Percentiles rank a stretch among this genome's conserved stretches.
These are phyloP conservation scores for Diogma glabrata DNA, from an alignment of 2,888 invertebrate genomes.

Conservation along the genomic window DNA sequence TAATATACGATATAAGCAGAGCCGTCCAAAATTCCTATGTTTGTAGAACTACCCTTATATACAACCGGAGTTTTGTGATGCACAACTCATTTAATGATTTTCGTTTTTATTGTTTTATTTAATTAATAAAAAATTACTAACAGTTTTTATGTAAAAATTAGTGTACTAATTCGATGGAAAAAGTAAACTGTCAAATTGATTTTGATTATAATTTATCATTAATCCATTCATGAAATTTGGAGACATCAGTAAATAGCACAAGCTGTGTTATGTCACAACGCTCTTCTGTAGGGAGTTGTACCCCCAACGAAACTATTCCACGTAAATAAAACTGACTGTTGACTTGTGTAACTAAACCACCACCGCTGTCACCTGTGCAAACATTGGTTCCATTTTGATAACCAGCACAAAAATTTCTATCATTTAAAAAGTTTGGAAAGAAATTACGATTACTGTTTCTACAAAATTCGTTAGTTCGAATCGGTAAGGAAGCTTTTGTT, in stretches of 20 bases:
- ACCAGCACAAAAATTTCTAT: constrained; percentile 18
- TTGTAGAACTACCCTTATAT: no score
- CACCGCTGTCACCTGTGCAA: constrained; percentile 43
- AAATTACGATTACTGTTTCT: constrained; percentile 19
- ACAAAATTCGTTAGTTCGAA: constrained; percentile 27
- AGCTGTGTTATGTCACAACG: constrained; percentile 38
- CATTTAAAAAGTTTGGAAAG: constrained; percentile 15
- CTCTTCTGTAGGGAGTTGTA: constrained; percentile 20
- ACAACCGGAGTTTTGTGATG: no score
- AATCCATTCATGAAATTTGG: constrained; percentile 30
- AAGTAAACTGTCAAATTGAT: no score
- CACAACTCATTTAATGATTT: no score
- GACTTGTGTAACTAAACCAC: constrained; percentile 33
- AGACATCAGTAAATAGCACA: constrained; percentile 38
- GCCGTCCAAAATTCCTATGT: no score
- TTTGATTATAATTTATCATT: no score
- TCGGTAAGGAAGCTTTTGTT: constrained; percentile 26
- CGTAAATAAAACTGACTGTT: constrained; percentile 14
- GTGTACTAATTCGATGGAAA: no score
- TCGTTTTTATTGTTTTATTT: no score
- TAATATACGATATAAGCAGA: no score
- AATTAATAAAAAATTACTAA: no score
- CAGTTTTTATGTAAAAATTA: no score
- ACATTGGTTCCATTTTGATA: constrained; percentile 31
- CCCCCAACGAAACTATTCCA: constrained; percentile 19